These are phyloP conservation scores for Hyperoplus immaculatus DNA, from an alignment of 2,797 vertebrate genomes.

Conservation along the genomic window DNA sequence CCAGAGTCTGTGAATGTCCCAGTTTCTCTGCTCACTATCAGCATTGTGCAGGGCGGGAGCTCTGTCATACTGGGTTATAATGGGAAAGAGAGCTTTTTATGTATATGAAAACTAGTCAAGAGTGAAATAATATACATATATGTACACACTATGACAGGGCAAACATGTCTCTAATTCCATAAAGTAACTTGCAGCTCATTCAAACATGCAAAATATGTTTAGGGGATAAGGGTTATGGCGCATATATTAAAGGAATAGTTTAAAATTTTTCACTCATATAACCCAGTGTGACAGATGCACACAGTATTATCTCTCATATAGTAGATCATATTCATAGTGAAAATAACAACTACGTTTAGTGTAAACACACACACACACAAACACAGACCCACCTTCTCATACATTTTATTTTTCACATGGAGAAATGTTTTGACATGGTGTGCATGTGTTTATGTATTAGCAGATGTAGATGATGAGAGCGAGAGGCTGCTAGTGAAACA, in stretches of 20 bases:
- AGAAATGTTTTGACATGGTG: conserved; percentile 4
- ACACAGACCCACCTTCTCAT: background rate
- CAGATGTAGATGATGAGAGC: conserved; percentile 37
- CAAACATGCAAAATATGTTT: background rate
- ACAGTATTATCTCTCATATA: background rate
- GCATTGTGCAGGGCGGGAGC: background rate
- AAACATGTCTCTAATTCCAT: background rate
- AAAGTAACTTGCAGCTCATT: background rate
- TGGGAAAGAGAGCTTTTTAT: background rate
- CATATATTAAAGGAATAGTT: conserved; percentile 1
- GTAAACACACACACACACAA: background rate
- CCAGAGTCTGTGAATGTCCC: conserved; percentile 14
- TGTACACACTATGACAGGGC: background rate
- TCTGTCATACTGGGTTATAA: conserved; percentile 33
- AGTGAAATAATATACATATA: background rate
- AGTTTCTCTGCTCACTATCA: conserved; percentile 32
- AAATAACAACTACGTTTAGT: background rate
- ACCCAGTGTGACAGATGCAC: conserved; percentile 44
- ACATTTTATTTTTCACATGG: background rate
- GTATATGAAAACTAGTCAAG: background rate
- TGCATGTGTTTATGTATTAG: conserved; percentile 28
- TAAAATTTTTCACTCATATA: background rate
- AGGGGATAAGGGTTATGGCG: background rate
- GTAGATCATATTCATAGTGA: conserved; percentile 8
- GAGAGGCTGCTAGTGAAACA: conserved; percentile 12